Evolutionary conservation across 2,113 vertebrate species (phyloP).

Genomic region (Solenodon paradoxus): DNA sequence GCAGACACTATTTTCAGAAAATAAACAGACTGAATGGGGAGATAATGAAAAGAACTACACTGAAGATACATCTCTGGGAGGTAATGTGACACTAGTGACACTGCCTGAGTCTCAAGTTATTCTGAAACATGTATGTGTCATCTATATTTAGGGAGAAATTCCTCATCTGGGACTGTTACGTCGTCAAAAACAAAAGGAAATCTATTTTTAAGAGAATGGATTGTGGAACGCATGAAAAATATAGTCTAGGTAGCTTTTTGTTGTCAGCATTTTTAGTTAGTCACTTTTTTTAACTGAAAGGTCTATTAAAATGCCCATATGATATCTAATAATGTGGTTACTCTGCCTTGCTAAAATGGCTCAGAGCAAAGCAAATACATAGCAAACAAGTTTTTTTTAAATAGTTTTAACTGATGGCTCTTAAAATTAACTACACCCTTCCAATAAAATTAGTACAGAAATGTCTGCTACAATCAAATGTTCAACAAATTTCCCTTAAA

Average conservation of each 20-base stretch:
- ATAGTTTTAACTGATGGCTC: neutral
- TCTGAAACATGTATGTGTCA: neutral
- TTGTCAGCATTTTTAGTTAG: neutral
- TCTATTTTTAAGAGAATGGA: neutral
- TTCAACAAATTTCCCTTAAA: no score
- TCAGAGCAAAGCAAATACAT: neutral
- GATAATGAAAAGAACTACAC: neutral
- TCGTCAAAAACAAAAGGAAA: neutral
- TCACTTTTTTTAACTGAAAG: neutral
- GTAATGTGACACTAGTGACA: neutral
- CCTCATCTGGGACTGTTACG: neutral
- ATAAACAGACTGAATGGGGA: neutral
- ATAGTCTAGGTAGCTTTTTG: neutral
- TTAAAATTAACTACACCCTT: neutral
- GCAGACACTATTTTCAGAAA: neutral
- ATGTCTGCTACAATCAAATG: neutral
- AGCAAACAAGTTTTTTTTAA: neutral
- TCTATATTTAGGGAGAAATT: neutral
- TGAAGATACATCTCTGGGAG: neutral
- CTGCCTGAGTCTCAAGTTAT: neutral
- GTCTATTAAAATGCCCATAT: neutral
- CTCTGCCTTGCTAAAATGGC: neutral
- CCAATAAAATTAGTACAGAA: slow-evolving; percentile 13
- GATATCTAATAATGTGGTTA: neutral
- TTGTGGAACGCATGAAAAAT: neutral